Evolutionary conservation across 2,888 invertebrate genomes (phyloP).

Genomic region (Leucoptera coffeella): DNA sequence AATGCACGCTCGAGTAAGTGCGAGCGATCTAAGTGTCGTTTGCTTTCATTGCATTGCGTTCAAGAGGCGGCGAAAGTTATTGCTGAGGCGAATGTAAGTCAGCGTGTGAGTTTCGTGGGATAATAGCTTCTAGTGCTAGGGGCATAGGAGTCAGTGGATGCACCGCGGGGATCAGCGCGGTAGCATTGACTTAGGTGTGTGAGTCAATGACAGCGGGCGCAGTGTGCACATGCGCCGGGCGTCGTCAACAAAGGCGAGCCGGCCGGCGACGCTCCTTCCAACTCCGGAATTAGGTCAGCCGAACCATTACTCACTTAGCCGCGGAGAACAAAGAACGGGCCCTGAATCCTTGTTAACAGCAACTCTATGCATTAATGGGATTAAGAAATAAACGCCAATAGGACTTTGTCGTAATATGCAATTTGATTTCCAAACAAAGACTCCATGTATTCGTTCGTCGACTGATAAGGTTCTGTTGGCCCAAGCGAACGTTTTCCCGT

Average conservation of each 20-base stretch:
- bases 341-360: too few relatives aligned
- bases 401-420: too few relatives aligned
- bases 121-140: neutral
- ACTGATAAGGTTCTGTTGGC: conserved; percentile 13
- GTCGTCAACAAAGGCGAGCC: conserved; percentile 20
- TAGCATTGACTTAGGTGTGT: too few relatives aligned
- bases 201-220: conserved; percentile 3
- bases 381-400: too few relatives aligned
- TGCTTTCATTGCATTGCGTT: conserved; percentile 8
- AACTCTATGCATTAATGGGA: too few relatives aligned
- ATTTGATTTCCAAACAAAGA: too few relatives aligned
- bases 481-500: neutral
- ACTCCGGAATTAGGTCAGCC: too few relatives aligned
- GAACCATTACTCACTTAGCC: too few relatives aligned
- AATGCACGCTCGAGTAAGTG: conserved; percentile 2
- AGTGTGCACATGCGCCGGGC: too few relatives aligned
- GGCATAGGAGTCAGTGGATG: neutral
- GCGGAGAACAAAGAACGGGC: too few relatives aligned
- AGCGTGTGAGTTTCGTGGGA: conserved; percentile 6
- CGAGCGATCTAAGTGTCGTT: conserved; percentile 2
- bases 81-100: conserved; percentile 9
- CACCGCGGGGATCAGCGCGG: neutral
- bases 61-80: conserved; percentile 18
- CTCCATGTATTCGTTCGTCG: too few relatives aligned
- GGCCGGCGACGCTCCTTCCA: conserved; percentile 8